A percentile compares a stretch with the other conserved stretches of the same genome.
These are phyloP conservation scores for Microtus richardsoni DNA, from an alignment of 2,113 vertebrate genomes.

Conservation along the genomic window DNA sequence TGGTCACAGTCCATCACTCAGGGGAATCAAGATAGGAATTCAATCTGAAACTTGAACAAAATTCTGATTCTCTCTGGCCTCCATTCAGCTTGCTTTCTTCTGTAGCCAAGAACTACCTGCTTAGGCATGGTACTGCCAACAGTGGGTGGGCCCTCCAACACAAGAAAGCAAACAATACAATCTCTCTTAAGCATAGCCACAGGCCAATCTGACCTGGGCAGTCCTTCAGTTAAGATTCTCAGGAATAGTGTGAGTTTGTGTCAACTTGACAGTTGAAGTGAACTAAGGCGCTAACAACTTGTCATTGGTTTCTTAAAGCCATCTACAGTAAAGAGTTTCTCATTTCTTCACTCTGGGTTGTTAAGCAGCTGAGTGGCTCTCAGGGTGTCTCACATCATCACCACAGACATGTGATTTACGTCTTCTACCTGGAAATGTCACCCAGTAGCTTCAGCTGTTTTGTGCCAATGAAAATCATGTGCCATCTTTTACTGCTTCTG, in stretches of 20 bases:
- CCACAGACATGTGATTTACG: background rate
- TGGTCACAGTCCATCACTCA: background rate
- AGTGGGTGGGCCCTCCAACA: background rate
- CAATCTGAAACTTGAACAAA: background rate
- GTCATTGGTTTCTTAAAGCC: background rate
- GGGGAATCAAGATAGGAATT: background rate
- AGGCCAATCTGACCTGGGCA: background rate
- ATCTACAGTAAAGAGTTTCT: fast-evolving
- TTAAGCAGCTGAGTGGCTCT: background rate
- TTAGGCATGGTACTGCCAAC: background rate
- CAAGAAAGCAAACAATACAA: background rate
- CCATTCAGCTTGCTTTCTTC: background rate
- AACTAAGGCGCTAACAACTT: background rate
- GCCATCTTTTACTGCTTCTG: background rate
- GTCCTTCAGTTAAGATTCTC: background rate
- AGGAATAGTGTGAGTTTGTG: background rate
- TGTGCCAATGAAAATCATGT: fast-evolving
- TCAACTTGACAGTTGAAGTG: background rate
- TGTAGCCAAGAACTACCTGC: background rate
- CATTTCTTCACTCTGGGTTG: background rate
- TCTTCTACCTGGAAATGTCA: background rate
- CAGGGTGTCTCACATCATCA: fast-evolving
- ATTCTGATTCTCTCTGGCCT: background rate
- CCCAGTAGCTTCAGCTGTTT: too few species aligned
- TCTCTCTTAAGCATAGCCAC: background rate